Conservation (phyloP, 1,140 invertebrate genomes). For the Tribolium madens region DNA sequence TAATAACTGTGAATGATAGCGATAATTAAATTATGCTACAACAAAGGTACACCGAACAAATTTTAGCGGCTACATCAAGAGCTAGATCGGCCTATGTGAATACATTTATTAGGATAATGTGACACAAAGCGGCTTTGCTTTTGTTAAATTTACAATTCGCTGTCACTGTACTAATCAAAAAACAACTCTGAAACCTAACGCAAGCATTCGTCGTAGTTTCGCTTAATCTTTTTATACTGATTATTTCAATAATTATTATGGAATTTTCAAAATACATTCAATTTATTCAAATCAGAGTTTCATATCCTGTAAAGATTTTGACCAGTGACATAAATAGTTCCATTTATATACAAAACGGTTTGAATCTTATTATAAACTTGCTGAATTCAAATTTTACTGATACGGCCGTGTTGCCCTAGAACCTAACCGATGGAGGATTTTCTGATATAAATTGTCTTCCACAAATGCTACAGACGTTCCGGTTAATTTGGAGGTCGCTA, state of each 20-base stretch:
- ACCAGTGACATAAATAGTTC: neutral
- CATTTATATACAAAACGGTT: neutral
- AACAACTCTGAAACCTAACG: no score
- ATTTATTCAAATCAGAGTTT: no score
- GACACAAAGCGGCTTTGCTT: neutral
- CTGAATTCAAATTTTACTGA: conserved; percentile 4
- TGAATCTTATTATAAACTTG: conserved; percentile 16
- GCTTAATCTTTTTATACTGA: neutral
- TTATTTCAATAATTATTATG: no score
- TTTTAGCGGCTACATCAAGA: neutral
- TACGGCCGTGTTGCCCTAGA: neutral
- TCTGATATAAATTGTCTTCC: neutral
- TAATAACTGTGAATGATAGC: neutral
- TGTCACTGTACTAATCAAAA: neutral
- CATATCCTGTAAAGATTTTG: no score
- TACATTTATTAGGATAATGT: conserved; percentile 9
- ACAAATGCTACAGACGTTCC: conserved; percentile 10
- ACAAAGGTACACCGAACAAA: neutral
- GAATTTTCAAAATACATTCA: no score
- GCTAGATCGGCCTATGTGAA: neutral
- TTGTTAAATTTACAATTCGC: neutral
- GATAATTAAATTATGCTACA: conserved; percentile 8
- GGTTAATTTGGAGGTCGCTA: conserved; percentile 28
- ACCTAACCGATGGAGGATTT: neutral
- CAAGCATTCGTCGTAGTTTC: neutral